Evolutionary conservation across 2,797 vertebrate genomes (phyloP), one percentile per base, ranked within the genome.

Genomic region (Petrocephalus sullivani): DNA sequence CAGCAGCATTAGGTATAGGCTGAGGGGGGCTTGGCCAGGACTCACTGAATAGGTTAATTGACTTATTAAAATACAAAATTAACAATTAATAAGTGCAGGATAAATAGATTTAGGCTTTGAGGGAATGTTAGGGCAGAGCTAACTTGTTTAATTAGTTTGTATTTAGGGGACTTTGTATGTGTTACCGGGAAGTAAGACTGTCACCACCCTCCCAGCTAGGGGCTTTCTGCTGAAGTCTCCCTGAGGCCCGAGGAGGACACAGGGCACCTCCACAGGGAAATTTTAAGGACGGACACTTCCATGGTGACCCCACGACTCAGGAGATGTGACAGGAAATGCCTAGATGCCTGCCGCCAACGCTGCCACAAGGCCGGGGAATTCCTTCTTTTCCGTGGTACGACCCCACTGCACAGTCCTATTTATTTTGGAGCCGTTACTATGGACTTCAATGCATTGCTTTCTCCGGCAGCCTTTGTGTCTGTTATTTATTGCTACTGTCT

Each of bases 11-110:
- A 28, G 49, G 9, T 67, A 3, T 51, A 67, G 57, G 85, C 85
- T 28, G 41, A 67, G n/a, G 57, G 28, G 28, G 28, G 0, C 58
- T 23, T 64, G 8, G 21, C 85, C 37, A 28, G 41, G 57, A 56
- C 84, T 86, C 85, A 16, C 85, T 87, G 85, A 87, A 41, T 61
- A 51, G 51, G 58, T 64, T 87, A 64, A 61, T 87, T 64, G 64
- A 49, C 84, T 86, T 57, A 86, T 86, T 86, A 86, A 10, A 51
- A 61, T 87, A 87, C 12, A 87, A 19, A 46, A 87, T 87, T 87
- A 87, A 87, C 85, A 67, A 67, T 87, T 64, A 64, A 87, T 87
- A 41, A 58, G 58, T 87, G 41, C 46, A 51, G 37, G 85, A 87
- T 87, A 61, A 87, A 87, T 87, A 87, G 37, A 64, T 64, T 87